Evolutionary conservation across 2,797 vertebrate species (phyloP).

Genomic region (Chiroxiphia lanceolata): DNA sequence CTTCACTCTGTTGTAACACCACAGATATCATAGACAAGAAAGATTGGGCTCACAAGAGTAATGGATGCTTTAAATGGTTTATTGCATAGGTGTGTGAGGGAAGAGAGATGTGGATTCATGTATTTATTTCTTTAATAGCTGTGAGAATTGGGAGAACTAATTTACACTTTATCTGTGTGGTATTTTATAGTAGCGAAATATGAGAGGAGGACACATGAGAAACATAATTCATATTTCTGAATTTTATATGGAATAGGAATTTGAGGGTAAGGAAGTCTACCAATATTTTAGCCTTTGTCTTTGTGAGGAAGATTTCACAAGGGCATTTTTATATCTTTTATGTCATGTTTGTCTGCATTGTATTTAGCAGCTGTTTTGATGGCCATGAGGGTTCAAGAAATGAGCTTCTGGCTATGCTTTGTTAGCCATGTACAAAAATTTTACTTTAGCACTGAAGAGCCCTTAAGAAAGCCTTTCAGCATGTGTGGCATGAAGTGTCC

Average conservation of each 20-base stretch:
- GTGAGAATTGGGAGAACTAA: not conserved
- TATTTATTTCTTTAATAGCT: constrained; percentile 25
- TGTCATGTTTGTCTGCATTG: not conserved
- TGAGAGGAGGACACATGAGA: not conserved
- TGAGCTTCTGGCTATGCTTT: not conserved
- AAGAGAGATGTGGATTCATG: not conserved
- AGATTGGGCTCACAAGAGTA: not conserved
- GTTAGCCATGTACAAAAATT: not conserved
- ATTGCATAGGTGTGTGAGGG: not conserved
- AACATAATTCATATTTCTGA: not conserved
- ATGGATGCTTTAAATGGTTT: not conserved
- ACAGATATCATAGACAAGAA: not conserved
- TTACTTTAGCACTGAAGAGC: not conserved
- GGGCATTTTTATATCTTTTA: not conserved
- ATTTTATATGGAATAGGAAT: not conserved
- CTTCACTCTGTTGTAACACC: not conserved
- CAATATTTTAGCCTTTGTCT: not conserved
- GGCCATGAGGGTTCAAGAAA: not conserved
- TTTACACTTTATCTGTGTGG: not conserved
- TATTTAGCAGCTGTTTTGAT: not conserved
- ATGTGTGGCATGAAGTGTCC: not conserved
- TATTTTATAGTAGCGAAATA: not conserved
- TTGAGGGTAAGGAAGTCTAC: not conserved
- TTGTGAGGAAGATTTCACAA: not conserved
- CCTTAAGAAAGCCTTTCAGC: not conserved